Evolutionary conservation across 1,140 invertebrate species (phyloP).

Genomic region (Scaptomyza pallida): DNA sequence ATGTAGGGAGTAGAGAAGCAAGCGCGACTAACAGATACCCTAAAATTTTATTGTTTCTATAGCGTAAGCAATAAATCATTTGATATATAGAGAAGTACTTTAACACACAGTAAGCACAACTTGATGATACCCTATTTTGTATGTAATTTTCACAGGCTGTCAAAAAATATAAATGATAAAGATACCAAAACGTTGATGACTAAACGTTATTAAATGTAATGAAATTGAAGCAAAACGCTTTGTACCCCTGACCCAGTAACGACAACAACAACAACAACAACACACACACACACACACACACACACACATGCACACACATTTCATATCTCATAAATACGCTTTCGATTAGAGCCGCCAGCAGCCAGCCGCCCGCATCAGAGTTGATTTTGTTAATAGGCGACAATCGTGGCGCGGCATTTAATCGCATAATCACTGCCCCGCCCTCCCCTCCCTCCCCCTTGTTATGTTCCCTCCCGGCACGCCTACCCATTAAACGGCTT

Average conservation of each 20-base stretch:
- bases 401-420: slow-evolving; percentile 68
- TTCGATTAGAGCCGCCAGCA: slow-evolving; percentile 69
- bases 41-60: background rate
- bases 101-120: no score
- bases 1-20: background rate
- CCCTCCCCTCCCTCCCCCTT: background rate
- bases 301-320: background rate
- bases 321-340: slow-evolving; percentile 72
- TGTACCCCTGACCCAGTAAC: slow-evolving; percentile 73
- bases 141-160: no score
- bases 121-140: no score
- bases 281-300: slow-evolving; percentile 16
- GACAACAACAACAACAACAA: slow-evolving; percentile 26
- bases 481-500: slow-evolving; percentile 33
- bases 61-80: no score
- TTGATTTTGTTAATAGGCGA: slow-evolving; percentile 76
- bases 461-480: background rate
- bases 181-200: slow-evolving; percentile 54
- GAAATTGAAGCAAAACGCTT: slow-evolving; percentile 65
- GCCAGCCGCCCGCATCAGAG: slow-evolving; percentile 68
- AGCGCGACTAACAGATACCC: background rate
- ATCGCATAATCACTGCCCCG: slow-evolving; percentile 43
- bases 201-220: slow-evolving; percentile 78
- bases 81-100: no score
- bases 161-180: slow-evolving; percentile 1